Evolutionary conservation across 2,888 invertebrate species (phyloP).

Genomic region (Orchestes rusci): DNA sequence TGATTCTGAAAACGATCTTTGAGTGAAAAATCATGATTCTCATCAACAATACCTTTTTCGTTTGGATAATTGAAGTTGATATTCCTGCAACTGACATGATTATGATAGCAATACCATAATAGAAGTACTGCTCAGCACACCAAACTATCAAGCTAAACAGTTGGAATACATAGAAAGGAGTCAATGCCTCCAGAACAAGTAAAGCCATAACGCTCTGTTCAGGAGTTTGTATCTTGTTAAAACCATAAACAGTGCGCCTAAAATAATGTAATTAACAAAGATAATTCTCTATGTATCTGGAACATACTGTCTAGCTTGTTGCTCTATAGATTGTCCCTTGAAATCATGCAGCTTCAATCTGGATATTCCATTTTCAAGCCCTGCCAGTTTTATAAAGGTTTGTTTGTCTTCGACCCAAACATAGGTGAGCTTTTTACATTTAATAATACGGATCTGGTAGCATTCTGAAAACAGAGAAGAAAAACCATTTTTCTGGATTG

Average conservation of each 20-base stretch:
- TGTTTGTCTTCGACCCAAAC: constrained; percentile 70
- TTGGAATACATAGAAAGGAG: constrained; percentile 95
- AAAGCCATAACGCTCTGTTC: constrained; percentile 66
- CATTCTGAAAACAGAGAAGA: constrained; percentile 43
- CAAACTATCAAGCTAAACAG: constrained; percentile 83
- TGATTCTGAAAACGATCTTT: constrained; percentile 62
- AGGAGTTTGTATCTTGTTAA: constrained; percentile 77
- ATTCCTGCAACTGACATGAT: constrained; percentile 79
- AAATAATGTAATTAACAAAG: not conserved
- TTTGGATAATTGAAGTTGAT: constrained; percentile 75
- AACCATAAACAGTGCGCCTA: constrained; percentile 73
- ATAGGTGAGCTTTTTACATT: constrained; percentile 74
- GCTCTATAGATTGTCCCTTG: constrained; percentile 51
- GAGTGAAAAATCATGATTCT: not conserved
- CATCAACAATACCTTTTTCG: constrained; percentile 56
- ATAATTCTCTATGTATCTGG: constrained; percentile 26
- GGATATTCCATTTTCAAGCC: constrained; percentile 62
- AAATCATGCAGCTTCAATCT: constrained; percentile 57
- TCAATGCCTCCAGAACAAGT: constrained; percentile 76
- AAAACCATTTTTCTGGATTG: too few species aligned
- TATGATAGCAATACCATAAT: constrained; percentile 81
- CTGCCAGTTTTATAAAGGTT: constrained; percentile 63
- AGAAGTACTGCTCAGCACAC: constrained; percentile 81
- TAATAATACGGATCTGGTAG: constrained; percentile 51
- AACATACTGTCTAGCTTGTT: constrained; percentile 54